A percentile compares a stretch with the other conserved stretches of the same genome.
Conservation (phyloP, 2,797 vertebrate genomes). For the Thripadectes ignobilis region DNA sequence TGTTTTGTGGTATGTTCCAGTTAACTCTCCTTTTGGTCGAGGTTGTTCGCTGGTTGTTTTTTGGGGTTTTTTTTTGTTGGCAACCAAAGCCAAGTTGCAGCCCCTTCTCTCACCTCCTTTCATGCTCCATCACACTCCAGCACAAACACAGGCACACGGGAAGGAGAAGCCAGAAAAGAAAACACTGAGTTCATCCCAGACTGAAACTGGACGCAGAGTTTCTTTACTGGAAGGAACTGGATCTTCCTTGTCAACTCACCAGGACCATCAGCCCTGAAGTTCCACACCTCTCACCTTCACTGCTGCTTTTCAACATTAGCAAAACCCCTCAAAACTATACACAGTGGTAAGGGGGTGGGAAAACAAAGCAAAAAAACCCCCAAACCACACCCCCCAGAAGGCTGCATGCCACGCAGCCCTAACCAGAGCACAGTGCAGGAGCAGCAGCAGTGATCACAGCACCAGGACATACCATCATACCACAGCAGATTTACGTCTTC, state of each 20-base stretch:
- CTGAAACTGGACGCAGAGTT: background rate
- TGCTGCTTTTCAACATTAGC: background rate
- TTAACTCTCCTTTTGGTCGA: slow-evolving; percentile 71
- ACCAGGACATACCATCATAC: background rate
- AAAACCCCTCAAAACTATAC: background rate
- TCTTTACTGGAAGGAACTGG: background rate
- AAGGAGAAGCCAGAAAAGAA: background rate
- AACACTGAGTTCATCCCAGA: background rate
- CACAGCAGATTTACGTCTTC: background rate
- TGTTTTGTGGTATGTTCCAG: slow-evolving; percentile 77
- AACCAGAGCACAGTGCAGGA: fast-evolving
- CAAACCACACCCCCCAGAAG: background rate
- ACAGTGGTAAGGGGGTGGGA: background rate
- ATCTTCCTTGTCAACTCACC: background rate
- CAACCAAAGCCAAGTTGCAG: slow-evolving; percentile 52
- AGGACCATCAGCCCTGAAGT: background rate
- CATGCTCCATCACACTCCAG: slow-evolving; percentile 29
- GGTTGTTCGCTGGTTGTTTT: background rate
- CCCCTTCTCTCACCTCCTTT: slow-evolving; percentile 34
- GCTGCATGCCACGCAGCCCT: background rate
- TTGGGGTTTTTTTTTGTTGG: slow-evolving; percentile 20
- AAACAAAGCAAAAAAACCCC: background rate
- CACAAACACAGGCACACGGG: background rate
- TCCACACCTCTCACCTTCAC: background rate
- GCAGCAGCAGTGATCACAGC: background rate